These are phyloP conservation scores for Fistularia tabacaria DNA, from an alignment of 2,797 vertebrate genomes.

Conservation along the genomic window DNA sequence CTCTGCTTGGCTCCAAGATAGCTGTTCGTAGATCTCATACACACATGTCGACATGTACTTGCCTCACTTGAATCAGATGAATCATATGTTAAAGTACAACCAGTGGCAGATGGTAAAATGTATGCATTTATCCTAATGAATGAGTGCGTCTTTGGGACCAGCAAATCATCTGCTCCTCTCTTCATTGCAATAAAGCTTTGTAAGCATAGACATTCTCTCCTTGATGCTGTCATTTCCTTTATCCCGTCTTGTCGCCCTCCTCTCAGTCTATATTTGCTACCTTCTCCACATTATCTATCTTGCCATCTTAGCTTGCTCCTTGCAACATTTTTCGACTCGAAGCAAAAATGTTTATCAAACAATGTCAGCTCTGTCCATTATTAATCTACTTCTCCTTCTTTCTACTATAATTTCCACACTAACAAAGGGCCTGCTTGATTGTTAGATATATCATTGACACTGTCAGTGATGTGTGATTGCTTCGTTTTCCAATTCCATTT, in stretches of 20 bases:
- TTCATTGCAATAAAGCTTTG: constrained; percentile 31
- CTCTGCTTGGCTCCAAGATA: constrained; percentile 54
- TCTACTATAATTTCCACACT: too few relatives aligned
- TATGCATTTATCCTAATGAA: constrained; percentile 28
- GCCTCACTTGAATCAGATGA: constrained; percentile 50
- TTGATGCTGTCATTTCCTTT: constrained; percentile 48
- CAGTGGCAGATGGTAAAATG: constrained; percentile 7
- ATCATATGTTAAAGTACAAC: background rate
- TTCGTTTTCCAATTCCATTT: too few relatives aligned
- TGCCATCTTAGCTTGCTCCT: constrained; percentile 15
- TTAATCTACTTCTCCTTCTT: too few relatives aligned
- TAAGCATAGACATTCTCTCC: constrained; percentile 45
- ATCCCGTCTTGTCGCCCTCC: constrained; percentile 13
- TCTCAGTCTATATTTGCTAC: constrained; percentile 46
- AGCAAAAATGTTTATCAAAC: background rate
- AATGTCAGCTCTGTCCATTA: too few relatives aligned
- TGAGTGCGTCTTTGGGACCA: constrained; percentile 12
- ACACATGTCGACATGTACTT: constrained; percentile 27
- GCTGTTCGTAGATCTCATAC: constrained; percentile 57
- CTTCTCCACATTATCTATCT: constrained; percentile 21
- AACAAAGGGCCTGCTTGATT: too few relatives aligned
- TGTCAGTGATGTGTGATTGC: too few relatives aligned
- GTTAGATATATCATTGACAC: too few relatives aligned
- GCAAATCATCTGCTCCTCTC: constrained; percentile 7
- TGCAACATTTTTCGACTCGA: constrained; percentile 6